Conservation (phyloP, 53 echinoderm and acorn worm genomes). For the Echinometra lucunter region DNA sequence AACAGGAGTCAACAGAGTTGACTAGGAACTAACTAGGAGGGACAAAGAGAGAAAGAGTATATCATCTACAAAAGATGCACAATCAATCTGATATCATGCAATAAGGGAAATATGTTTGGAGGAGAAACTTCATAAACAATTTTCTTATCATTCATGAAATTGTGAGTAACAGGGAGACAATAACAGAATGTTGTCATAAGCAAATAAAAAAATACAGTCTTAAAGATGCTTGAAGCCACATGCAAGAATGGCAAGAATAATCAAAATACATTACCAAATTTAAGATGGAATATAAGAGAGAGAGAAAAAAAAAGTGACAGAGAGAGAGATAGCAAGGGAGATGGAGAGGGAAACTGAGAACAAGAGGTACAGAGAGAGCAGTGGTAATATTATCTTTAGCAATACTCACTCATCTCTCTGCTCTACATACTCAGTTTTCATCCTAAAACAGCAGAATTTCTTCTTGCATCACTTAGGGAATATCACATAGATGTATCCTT, state of each 20-base stretch:
- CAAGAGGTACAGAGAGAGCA: conserved; percentile 33
- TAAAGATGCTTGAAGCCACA: neutral
- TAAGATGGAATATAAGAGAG: conserved; percentile 9
- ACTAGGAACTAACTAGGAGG: too few relatives aligned
- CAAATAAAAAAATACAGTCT: neutral
- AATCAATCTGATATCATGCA: too few relatives aligned
- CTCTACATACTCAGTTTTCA: conserved; percentile 63
- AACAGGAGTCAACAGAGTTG: too few relatives aligned
- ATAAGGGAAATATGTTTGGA: too few relatives aligned
- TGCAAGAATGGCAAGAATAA: neutral
- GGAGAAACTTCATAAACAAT: too few relatives aligned
- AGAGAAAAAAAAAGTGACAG: neutral
- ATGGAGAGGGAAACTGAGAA: conserved; percentile 5
- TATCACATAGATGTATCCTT: conserved; percentile 60
- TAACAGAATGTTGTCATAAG: neutral
- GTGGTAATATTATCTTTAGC: conserved; percentile 54
- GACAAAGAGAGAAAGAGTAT: too few relatives aligned
- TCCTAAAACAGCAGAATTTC: conserved; percentile 68
- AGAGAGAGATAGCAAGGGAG: neutral
- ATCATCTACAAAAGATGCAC: too few relatives aligned
- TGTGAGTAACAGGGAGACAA: too few relatives aligned
- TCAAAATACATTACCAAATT: neutral
- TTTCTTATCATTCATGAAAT: too few relatives aligned
- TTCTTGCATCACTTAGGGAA: conserved; percentile 45
- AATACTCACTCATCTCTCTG: conserved; percentile 64